Conservation (phyloP, 2,888 invertebrate species). For the Caenorhabditis uteleia region DNA sequence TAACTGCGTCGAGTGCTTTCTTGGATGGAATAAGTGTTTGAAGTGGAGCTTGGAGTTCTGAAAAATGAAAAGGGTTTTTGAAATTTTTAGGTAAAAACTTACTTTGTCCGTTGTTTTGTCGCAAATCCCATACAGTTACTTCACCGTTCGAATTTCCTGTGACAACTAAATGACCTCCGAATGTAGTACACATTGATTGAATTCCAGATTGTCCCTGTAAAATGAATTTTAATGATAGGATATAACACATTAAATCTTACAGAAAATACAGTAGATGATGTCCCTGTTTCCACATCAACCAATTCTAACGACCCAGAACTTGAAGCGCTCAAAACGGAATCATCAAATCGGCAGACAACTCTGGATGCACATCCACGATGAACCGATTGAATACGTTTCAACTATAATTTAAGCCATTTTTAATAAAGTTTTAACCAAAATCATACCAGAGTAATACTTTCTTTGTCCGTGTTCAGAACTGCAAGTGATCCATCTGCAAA, state of each 20-base stretch:
- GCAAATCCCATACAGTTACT: constrained; percentile 33
- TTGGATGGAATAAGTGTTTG: constrained; percentile 39
- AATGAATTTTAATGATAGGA: not conserved
- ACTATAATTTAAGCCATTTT: constrained; percentile 6
- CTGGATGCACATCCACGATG: constrained; percentile 23
- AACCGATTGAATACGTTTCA: constrained; percentile 16
- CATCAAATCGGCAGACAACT: constrained; percentile 8
- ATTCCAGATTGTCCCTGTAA: constrained; percentile 31
- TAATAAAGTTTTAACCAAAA: not conserved
- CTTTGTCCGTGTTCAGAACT: constrained; percentile 23
- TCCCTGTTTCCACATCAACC: constrained; percentile 27
- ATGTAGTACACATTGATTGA: constrained; percentile 24
- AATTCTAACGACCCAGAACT: constrained; percentile 14
- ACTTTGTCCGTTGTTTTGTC: constrained; percentile 11
- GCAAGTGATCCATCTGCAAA: constrained; percentile 30
- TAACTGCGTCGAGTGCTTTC: constrained; percentile 47
- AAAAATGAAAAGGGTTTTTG: not conserved
- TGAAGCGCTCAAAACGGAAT: constrained; percentile 16
- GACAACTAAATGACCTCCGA: constrained; percentile 18
- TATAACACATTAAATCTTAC: not conserved
- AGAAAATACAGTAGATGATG: constrained; percentile 10
- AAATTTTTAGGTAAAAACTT: not conserved
- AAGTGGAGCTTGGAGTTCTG: constrained; percentile 9
- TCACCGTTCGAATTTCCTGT: constrained; percentile 36
- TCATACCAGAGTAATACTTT: constrained; percentile 18